Evolutionary conservation across 2,888 invertebrate genomes (phyloP).

Genomic region (Bombylius major): DNA sequence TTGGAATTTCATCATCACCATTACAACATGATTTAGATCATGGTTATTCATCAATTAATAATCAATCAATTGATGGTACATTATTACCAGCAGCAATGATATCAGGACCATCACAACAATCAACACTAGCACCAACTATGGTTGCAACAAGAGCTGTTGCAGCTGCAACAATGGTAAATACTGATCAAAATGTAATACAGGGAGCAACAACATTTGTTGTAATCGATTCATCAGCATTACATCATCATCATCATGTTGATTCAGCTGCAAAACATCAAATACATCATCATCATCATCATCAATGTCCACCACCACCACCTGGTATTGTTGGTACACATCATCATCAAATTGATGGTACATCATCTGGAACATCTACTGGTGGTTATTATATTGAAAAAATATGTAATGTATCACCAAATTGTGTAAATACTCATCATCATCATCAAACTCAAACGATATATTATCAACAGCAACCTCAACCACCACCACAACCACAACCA

Average conservation of each 20-base stretch:
- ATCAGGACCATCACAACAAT: background rate
- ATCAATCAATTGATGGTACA: conserved; percentile 26
- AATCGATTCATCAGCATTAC: background rate
- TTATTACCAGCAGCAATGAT: background rate
- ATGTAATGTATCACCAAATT: background rate
- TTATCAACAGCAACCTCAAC: background rate
- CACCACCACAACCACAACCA: background rate
- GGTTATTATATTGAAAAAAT: background rate
- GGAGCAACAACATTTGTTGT: background rate
- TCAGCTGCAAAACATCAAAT: too few species aligned
- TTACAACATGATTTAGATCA: conserved; percentile 7
- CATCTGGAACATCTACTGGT: background rate
- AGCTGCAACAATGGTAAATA: background rate
- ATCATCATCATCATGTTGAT: background rate
- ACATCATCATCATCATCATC: too few species aligned
- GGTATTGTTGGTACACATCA: background rate
- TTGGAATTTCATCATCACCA: background rate
- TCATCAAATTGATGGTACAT: background rate
- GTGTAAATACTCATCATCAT: background rate
- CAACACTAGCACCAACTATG: conserved; percentile 8
- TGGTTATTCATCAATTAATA: conserved; percentile 12
- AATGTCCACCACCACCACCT: background rate
- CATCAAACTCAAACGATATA: background rate
- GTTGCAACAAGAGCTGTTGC: conserved; percentile 10
- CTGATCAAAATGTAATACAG: background rate